Base-by-base conservation (phyloP, 2,888 invertebrate species). In the Plebejus anna region DNA sequence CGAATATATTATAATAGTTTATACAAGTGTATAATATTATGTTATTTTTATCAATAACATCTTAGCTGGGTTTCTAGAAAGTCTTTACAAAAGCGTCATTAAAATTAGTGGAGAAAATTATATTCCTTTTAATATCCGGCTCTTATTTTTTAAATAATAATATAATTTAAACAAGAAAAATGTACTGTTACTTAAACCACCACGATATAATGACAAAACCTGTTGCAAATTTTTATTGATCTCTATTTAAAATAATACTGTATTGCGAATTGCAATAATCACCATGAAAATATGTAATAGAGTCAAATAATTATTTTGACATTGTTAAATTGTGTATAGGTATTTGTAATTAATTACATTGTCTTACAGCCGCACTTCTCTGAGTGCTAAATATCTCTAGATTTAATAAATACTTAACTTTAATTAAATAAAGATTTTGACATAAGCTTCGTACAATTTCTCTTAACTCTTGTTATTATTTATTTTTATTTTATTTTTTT, bases 91-190 rank as follows among this genome's bases (percentile, higher is more conserved):
- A 57, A 59, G 22, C 6, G 28, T 59, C 22, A 59, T 7, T 59
- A 22, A 59, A 59, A 6, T 22, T 61, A 7, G 2, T 22, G 16
- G 16, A 59, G 4, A 22, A 16, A 4, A 2, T 59, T 59, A n/a
- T 59, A 57, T 4, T 57, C n/a, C 55, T 59, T 59, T 16, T 7
- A n/a, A 59, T 22, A 22, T 22, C n/a, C 22, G 9, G 22, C 16
- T 51, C 7, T 75, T 6, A 13, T 38, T 22, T 75, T 36, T 78
- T 76, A 55, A 71, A 32, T 75, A 47, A 2, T 47, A 47, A 47
- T 47, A 66, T 47, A 75, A n/a, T 16, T 66, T 75, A 75, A 66
- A 42, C 7, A 75, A 66, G 13, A 42, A 42, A 75, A 61, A 38
- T 61, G 3, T 28, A 38, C 5, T 42, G 28, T 42, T 0, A 75